phyloP scores from a whole-genome alignment of 35 echinoderm and acorn worm genomes.

The Lytechinus pictus region DNA sequence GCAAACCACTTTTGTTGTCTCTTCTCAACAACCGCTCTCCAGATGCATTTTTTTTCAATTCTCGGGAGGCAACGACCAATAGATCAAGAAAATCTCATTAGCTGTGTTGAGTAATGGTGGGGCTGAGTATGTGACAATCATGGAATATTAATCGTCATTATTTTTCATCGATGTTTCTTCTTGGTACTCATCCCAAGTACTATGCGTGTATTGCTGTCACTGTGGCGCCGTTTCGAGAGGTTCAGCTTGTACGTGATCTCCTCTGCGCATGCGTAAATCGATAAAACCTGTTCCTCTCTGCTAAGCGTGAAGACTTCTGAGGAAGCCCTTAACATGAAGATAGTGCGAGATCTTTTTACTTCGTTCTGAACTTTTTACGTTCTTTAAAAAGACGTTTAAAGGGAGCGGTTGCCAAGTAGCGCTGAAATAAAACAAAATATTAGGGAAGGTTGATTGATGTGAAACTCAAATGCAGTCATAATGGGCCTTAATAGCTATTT shows the following conservation, averaged over 20 bases:
- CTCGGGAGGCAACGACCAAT: not conserved
- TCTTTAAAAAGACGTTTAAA: not conserved
- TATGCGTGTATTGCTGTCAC: not conserved
- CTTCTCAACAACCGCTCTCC: not conserved
- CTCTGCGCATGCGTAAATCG: not conserved
- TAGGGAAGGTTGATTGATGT: not conserved
- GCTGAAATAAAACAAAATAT: not conserved
- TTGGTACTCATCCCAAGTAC: not conserved
- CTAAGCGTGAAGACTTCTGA: not conserved
- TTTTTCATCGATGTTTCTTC: slow-evolving; percentile 17
- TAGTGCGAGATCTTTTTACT: not conserved
- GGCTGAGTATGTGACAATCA: slow-evolving; percentile 17
- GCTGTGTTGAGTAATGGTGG: slow-evolving; percentile 16
- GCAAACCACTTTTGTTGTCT: not conserved
- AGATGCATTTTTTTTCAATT: slow-evolving; percentile 6
- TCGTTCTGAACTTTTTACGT: not conserved
- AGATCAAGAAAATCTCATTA: slow-evolving; percentile 20
- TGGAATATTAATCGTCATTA: slow-evolving; percentile 14
- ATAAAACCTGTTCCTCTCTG: not conserved
- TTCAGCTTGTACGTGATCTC: not conserved
- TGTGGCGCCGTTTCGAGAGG: not conserved
- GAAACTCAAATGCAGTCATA: not conserved
- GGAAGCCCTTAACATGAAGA: not conserved
- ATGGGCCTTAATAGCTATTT: too few relatives aligned
- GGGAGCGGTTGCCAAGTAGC: not conserved